Percentiles rank a stretch among this genome's conserved stretches.
These are phyloP conservation scores for Syrphus vitripennis DNA, from an alignment of 2,888 invertebrate species.

Conservation along the genomic window DNA sequence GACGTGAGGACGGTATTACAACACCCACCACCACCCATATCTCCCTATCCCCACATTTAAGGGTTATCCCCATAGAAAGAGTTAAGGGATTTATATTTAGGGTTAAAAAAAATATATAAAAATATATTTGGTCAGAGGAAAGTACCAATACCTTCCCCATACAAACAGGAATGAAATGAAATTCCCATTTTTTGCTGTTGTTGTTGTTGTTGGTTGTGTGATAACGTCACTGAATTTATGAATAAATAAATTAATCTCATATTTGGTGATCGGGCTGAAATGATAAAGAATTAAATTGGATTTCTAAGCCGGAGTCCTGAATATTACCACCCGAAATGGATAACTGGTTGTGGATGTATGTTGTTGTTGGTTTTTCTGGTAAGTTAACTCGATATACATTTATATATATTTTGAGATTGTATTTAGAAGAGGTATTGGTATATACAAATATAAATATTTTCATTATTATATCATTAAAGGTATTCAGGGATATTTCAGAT, in stretches of 20 bases:
- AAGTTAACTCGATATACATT: conserved; percentile 5
- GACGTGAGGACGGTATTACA: conserved; percentile 18
- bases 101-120: conserved; percentile 14
- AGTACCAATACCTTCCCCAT: neutral
- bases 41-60: neutral
- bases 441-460: neutral
- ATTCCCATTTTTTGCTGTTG: neutral
- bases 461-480: neutral
- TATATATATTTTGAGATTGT: neutral
- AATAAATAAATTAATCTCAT: conserved; percentile 66
- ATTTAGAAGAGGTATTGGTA: neutral
- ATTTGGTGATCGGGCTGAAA: conserved; percentile 60
- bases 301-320: conserved; percentile 40
- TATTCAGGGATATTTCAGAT: neutral
- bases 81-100: conserved; percentile 29
- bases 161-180: neutral
- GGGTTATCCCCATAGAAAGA: conserved; percentile 21
- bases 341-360: conserved; percentile 60
- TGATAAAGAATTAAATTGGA: conserved; percentile 66
- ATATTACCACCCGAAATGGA: conserved; percentile 46
- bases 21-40: neutral
- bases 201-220: neutral
- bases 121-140: conserved; percentile 12
- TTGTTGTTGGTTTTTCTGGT: conserved; percentile 57
- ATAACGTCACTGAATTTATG: conserved; percentile 58